Evolutionary conservation across 2,888 invertebrate genomes (phyloP).

Genomic region (Allophyes oxyacanthae): DNA sequence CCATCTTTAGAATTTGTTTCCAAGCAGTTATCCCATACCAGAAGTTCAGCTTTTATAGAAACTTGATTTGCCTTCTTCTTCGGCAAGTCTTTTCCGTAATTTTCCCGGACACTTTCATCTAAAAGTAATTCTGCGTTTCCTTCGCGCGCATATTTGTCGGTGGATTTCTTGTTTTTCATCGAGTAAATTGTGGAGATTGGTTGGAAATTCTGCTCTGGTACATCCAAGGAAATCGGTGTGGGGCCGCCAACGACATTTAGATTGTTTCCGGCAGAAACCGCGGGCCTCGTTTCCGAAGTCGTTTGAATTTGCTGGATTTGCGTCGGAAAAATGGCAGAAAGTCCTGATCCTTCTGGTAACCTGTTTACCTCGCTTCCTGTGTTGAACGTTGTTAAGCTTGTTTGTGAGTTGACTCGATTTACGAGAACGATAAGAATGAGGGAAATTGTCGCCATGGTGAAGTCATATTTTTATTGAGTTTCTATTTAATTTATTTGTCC

Average conservation of each 20-base stretch:
- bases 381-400: constrained; percentile 58
- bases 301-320: constrained; percentile 77
- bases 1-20: constrained; percentile 71
- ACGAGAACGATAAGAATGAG: constrained; percentile 70
- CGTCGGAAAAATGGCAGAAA: constrained; percentile 69
- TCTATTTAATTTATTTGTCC: constrained; percentile 45
- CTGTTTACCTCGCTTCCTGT: constrained; percentile 67
- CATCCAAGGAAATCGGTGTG: constrained; percentile 59
- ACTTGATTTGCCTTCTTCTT: constrained; percentile 37
- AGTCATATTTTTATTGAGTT: constrained; percentile 58
- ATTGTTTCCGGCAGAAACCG: constrained; percentile 82
- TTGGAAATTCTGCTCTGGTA: constrained; percentile 77
- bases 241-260: constrained; percentile 72
- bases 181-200: constrained; percentile 79
- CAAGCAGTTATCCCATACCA: constrained; percentile 81
- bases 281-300: constrained; percentile 78
- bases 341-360: constrained; percentile 56
- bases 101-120: constrained; percentile 55
- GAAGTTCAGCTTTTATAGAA: constrained; percentile 63
- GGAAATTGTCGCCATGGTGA: constrained; percentile 69
- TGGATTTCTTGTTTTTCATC: constrained; percentile 66
- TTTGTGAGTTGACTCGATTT: constrained; percentile 70
- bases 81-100: constrained; percentile 44
- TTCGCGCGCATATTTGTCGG: constrained; percentile 65
- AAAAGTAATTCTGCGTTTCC: constrained; percentile 68